Percentiles rank a stretch among this genome's conserved stretches.
Evolutionary conservation across 2,888 invertebrate species (phyloP).

Genomic region (Stenolophus ochropezus): DNA sequence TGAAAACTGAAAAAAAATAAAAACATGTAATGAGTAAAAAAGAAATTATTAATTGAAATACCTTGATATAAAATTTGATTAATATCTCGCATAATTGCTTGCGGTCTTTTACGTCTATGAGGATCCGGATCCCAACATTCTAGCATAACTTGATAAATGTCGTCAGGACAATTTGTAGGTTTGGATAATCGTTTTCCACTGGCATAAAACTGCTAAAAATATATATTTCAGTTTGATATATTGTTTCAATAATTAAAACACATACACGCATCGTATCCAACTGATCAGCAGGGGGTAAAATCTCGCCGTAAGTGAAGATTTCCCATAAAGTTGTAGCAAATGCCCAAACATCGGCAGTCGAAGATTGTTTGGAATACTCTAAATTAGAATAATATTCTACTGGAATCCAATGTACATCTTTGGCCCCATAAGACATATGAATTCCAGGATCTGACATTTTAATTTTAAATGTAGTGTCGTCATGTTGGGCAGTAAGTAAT

Average conservation of each 20-base stretch:
- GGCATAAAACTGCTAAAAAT: constrained; percentile 76
- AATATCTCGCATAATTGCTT: constrained; percentile 89
- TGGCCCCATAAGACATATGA: constrained; percentile 75
- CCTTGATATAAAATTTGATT: constrained; percentile 86
- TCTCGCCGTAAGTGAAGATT: constrained; percentile 87
- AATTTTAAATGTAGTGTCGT: constrained; percentile 81
- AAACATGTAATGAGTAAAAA: neutral
- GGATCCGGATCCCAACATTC: constrained; percentile 89
- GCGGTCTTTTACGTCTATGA: constrained; percentile 83
- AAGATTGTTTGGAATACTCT: constrained; percentile 80
- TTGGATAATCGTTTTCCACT: constrained; percentile 81
- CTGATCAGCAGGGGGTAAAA: constrained; percentile 67
- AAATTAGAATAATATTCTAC: constrained; percentile 86
- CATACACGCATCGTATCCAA: constrained; percentile 69
- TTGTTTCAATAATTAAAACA: constrained; percentile 24
- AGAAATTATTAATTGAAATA: constrained; percentile 64
- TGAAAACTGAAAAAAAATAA: constrained; percentile 73
- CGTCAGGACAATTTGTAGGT: constrained; percentile 82
- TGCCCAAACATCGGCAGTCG: constrained; percentile 91
- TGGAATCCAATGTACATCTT: constrained; percentile 92
- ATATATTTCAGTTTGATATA: constrained; percentile 7
- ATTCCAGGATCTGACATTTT: constrained; percentile 91
- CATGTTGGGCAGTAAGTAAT: constrained; percentile 85
- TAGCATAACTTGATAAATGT: constrained; percentile 84
- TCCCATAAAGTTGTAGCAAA: constrained; percentile 95